Evolutionary conservation across 2,113 vertebrate species (phyloP).

Genomic region (Lota lota): DNA sequence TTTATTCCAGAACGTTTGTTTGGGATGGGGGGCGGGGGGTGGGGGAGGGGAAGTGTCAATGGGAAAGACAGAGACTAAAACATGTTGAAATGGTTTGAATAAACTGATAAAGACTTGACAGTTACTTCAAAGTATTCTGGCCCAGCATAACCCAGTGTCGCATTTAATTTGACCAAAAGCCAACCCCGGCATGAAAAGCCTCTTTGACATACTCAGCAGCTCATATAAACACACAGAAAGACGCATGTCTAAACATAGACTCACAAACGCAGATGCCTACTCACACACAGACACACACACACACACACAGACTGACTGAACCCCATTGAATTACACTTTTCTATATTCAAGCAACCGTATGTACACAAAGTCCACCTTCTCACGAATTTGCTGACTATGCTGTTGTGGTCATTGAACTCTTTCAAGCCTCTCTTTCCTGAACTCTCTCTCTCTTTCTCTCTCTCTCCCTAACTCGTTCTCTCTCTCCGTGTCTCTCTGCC

Average conservation of each 20-base stretch:
- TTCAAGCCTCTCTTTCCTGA: constrained; percentile 32
- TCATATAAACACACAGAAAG: not conserved
- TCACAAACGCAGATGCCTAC: too few species aligned
- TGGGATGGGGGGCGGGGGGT: too few species aligned
- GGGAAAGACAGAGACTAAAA: not conserved
- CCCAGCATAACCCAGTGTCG: not conserved
- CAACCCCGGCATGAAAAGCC: not conserved
- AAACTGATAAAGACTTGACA: not conserved
- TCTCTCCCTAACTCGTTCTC: constrained; percentile 1
- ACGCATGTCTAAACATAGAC: too few species aligned
- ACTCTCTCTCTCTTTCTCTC: not conserved
- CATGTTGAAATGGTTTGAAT: not conserved
- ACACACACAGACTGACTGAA: not conserved
- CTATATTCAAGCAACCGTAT: not conserved
- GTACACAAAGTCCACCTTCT: not conserved
- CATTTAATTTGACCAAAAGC: not conserved
- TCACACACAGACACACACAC: not conserved
- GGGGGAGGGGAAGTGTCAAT: too few species aligned
- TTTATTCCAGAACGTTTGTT: constrained; percentile 8
- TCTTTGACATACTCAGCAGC: not conserved
- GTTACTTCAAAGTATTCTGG: not conserved
- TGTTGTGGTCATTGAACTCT: constrained; percentile 6
- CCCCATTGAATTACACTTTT: not conserved
- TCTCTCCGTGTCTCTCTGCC: constrained; percentile 15
- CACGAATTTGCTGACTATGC: constrained; percentile 12